These are phyloP conservation scores for Oreochromis niloticus DNA, from an alignment of 2,113 vertebrate species.

Conservation along the genomic window DNA sequence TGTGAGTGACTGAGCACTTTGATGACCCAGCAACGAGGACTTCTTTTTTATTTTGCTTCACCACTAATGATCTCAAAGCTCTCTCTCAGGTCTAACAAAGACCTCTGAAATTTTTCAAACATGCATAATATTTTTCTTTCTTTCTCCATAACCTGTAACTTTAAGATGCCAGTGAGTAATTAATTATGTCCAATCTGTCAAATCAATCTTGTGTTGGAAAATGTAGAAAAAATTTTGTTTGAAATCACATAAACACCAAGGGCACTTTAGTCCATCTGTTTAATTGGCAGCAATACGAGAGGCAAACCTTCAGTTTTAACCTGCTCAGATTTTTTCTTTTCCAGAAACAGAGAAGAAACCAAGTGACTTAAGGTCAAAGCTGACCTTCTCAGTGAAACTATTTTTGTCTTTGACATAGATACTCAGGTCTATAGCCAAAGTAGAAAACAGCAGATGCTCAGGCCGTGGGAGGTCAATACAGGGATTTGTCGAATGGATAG, in stretches of 20 bases:
- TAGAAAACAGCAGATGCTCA: slow-evolving; percentile 75
- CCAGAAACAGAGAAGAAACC: background rate
- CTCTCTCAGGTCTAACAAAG: background rate
- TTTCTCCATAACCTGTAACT: background rate
- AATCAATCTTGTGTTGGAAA: background rate
- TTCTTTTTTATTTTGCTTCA: background rate
- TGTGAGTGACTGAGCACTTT: background rate
- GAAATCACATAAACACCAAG: background rate
- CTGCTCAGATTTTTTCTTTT: background rate
- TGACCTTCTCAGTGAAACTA: slow-evolving; percentile 69
- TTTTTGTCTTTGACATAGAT: slow-evolving; percentile 70
- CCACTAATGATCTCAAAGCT: background rate
- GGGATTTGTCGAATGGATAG: slow-evolving; percentile 67
- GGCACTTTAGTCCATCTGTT: background rate
- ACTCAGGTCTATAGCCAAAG: slow-evolving; percentile 64
- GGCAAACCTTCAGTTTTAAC: background rate
- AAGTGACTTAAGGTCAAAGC: slow-evolving; percentile 37
- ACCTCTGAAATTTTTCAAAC: background rate
- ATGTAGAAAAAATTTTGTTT: background rate
- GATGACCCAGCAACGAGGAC: background rate
- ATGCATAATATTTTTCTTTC: background rate
- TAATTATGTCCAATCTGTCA: background rate
- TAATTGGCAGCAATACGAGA: background rate
- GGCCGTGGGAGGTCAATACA: slow-evolving; percentile 62
- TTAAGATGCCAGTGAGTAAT: background rate